Conservation (phyloP, 2,888 invertebrate species). For the Hymenopus coronatus region DNA sequence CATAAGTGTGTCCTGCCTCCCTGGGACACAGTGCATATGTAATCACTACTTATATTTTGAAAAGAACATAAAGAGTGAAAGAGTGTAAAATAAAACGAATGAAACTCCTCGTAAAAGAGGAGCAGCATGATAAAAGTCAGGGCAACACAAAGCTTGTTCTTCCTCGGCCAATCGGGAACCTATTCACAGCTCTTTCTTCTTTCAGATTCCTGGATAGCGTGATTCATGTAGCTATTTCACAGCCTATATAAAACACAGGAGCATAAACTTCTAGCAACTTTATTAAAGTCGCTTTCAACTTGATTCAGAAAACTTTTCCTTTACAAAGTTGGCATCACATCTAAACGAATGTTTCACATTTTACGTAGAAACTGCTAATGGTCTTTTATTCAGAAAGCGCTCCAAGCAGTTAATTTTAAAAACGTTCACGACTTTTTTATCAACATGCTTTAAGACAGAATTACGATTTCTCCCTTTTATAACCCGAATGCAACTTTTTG, state of each 20-base stretch:
- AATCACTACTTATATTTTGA: not conserved
- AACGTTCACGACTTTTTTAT: not conserved
- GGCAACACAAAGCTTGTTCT: not conserved
- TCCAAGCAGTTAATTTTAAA: not conserved
- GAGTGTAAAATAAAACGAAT: not conserved
- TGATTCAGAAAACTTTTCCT: not conserved
- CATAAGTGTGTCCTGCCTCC: not conserved
- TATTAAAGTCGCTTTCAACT: not conserved
- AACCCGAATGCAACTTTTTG: not conserved
- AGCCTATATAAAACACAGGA: not conserved
- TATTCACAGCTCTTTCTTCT: not conserved
- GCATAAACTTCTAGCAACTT: not conserved
- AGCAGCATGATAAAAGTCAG: not conserved
- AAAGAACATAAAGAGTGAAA: not conserved
- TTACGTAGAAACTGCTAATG: not conserved
- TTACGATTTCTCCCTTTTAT: not conserved
- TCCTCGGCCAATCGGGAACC: not conserved
- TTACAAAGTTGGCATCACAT: not conserved
- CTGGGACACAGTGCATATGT: not conserved
- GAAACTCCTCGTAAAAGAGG: not conserved
- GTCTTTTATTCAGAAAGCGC: not conserved
- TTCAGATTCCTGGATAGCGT: not conserved
- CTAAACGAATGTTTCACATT: not conserved
- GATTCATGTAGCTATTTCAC: not conserved
- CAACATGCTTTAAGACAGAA: not conserved